These are phyloP conservation scores for Halocynthia roretzi DNA, from an alignment of 23 tunicate species.

Conservation along the genomic window DNA sequence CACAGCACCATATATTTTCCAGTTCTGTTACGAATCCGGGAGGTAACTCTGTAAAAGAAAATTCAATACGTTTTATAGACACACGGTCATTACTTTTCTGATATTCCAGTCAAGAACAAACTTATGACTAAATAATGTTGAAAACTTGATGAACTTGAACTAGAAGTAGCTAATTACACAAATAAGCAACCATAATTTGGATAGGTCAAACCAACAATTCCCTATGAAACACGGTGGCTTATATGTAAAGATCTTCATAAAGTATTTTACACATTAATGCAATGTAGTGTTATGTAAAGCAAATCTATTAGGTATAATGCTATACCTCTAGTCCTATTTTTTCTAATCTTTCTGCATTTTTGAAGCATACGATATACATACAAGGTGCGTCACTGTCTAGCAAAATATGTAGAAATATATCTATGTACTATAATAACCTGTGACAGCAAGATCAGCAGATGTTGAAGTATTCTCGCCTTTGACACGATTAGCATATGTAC, in stretches of 20 bases:
- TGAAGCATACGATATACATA: not conserved
- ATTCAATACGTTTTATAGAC: not conserved
- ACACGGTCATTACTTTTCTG: too few species aligned
- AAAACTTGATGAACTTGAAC: too few species aligned
- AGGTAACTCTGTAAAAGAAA: slow-evolving; percentile 8
- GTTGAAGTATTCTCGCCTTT: slow-evolving; percentile 17
- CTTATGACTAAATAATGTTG: not conserved
- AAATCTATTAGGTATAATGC: too few species aligned
- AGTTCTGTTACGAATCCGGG: slow-evolving; percentile 7
- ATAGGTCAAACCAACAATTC: too few species aligned
- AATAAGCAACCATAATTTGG: too few species aligned
- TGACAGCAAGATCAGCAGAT: not conserved
- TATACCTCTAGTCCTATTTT: too few species aligned
- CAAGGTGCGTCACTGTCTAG: not conserved
- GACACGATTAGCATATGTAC: slow-evolving; percentile 2
- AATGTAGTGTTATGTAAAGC: too few species aligned
- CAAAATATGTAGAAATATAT: not conserved
- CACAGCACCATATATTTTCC: slow-evolving; percentile 7
- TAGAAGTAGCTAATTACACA: too few species aligned
- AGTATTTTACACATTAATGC: too few species aligned
- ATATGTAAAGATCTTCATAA: too few species aligned
- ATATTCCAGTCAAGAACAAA: not conserved
- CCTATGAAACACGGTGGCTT: too few species aligned
- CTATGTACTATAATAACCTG: not conserved
- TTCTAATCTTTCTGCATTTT: too few species aligned